phyloP scores from a whole-genome alignment of 64 coral and sea anemone species.

The Pocillopora damicornis region DNA sequence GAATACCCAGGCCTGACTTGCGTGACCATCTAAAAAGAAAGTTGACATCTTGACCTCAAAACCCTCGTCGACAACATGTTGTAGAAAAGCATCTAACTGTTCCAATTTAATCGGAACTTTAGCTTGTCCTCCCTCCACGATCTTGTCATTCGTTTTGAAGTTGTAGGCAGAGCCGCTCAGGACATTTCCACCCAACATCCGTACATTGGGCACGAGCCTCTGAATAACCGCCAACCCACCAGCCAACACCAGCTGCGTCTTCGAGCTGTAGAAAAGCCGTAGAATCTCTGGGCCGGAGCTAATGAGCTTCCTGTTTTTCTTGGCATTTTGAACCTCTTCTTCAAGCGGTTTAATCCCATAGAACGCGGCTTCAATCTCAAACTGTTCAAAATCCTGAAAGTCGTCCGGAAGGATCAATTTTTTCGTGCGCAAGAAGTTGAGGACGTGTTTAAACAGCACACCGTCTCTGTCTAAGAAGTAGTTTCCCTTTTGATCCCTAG shows the following conservation, averaged over 20 bases:
- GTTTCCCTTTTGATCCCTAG: constrained; percentile 50
- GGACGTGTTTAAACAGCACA: constrained; percentile 51
- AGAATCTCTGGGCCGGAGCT: constrained; percentile 29
- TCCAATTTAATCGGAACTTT: constrained; percentile 40
- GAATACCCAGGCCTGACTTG: constrained; percentile 60
- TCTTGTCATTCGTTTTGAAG: neutral
- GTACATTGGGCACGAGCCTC: constrained; percentile 24
- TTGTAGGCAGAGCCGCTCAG: constrained; percentile 15
- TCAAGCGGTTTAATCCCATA: constrained; percentile 56
- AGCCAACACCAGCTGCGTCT: constrained; percentile 34
- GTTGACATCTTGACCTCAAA: constrained; percentile 54
- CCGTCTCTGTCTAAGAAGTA: constrained; percentile 87
- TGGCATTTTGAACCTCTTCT: constrained; percentile 44
- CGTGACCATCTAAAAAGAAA: constrained; percentile 42
- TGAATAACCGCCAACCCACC: constrained; percentile 38
- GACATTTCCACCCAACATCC: constrained; percentile 18
- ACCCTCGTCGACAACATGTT: constrained; percentile 36
- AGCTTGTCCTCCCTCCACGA: constrained; percentile 49
- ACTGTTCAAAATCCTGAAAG: constrained; percentile 63
- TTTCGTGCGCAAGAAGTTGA: constrained; percentile 60
- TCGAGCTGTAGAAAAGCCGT: constrained; percentile 51
- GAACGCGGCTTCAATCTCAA: constrained; percentile 65
- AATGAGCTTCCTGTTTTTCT: neutral
- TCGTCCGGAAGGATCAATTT: constrained; percentile 52
- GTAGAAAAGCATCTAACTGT: constrained; percentile 51